Conservation (phyloP, 2,797 vertebrate species). For the Sebastolobus altivelis region DNA sequence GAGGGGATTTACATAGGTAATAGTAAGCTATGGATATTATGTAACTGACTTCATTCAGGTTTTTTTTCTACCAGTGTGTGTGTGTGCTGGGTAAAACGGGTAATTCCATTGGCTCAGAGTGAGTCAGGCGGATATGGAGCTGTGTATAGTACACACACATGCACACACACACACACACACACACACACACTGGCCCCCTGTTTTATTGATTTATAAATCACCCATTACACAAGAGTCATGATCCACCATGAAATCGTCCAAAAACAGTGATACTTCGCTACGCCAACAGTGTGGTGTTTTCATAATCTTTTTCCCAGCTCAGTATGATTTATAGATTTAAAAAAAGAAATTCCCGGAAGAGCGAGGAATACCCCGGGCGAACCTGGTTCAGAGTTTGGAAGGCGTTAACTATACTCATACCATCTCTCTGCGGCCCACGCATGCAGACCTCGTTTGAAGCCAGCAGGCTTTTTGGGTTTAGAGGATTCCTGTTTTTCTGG, state of each 20-base stretch:
- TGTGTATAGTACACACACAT: slow-evolving; percentile 11
- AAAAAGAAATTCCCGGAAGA: slow-evolving; percentile 62
- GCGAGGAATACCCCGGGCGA: slow-evolving; percentile 49
- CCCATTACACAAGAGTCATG: slow-evolving; percentile 22
- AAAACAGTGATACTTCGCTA: slow-evolving; percentile 34
- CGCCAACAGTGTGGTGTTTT: slow-evolving; percentile 40
- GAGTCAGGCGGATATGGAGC: slow-evolving; percentile 26
- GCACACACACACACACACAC: slow-evolving; percentile 5
- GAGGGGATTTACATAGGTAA: slow-evolving; percentile 41
- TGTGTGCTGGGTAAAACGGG: slow-evolving; percentile 14
- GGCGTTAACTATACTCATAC: slow-evolving; percentile 53
- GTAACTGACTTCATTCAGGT: slow-evolving; percentile 69
- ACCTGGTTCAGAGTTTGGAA: slow-evolving; percentile 48
- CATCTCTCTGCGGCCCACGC: slow-evolving; percentile 67
- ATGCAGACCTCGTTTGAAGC: slow-evolving; percentile 52
- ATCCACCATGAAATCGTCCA: slow-evolving; percentile 42
- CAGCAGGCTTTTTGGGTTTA: slow-evolving; percentile 61
- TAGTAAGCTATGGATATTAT: slow-evolving; percentile 39
- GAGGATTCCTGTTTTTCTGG: slow-evolving; percentile 79
- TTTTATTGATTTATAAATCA: slow-evolving; percentile 53
- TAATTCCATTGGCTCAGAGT: slow-evolving; percentile 39
- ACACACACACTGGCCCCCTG: background rate
- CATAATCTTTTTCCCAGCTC: slow-evolving; percentile 29
- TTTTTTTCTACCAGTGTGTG: slow-evolving; percentile 30
- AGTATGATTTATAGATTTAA: slow-evolving; percentile 54